Base-by-base conservation (phyloP, 2,113 vertebrate species). In the Notarius quadriscutis region DNA sequence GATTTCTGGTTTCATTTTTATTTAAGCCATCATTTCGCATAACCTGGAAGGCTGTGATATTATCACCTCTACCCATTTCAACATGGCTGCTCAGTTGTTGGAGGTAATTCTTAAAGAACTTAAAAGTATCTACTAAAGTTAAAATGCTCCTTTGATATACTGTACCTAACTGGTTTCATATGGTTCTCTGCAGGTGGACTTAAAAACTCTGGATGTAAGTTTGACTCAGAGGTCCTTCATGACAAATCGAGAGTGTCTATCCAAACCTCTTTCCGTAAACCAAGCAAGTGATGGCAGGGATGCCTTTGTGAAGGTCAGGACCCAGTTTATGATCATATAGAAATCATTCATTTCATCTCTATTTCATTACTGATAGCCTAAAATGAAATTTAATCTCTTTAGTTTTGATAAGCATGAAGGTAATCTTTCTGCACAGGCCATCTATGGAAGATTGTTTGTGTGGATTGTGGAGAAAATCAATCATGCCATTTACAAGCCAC, bases 381-480 rank as follows among this genome's bases (percentile, higher is more conserved):
- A 20, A 62, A 17, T 51, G 22, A 51, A 57, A 8, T 25, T 0
- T 53, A 41, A 41, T 41, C 41, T 41, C 41, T 83, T 53, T 51
- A 34, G 48, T 20, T 25, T 12, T n/a, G 3, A 34, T 82, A 58
- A 81, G 1, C 60, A 8, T 65, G n/a, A 18, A 25, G 7, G n/a
- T 8, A 72, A 65, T 90, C 20, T 75, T 15, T 91, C 90, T 81
- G 79, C 27, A 27, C 92, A 99, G 98, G 97, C 96, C 51, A 98
- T 99, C 88, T 99, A 99, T 67, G 97, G 97, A 25, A 94, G 89
- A 78, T 93, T 99, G 88, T 99, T 99, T 92, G 91, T 99, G 79
- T 99, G 98, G 97, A 95, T 99, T 0, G 97, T 99, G 89, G 95
- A 95, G 80, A 99, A 99, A 93, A 97, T 99, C 89, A 99, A 99